A percentile compares a stretch with the other conserved stretches of the same genome.
These are phyloP conservation scores for Melanotaenia boesemani DNA, from an alignment of 2,797 vertebrate genomes.

Conservation along the genomic window DNA sequence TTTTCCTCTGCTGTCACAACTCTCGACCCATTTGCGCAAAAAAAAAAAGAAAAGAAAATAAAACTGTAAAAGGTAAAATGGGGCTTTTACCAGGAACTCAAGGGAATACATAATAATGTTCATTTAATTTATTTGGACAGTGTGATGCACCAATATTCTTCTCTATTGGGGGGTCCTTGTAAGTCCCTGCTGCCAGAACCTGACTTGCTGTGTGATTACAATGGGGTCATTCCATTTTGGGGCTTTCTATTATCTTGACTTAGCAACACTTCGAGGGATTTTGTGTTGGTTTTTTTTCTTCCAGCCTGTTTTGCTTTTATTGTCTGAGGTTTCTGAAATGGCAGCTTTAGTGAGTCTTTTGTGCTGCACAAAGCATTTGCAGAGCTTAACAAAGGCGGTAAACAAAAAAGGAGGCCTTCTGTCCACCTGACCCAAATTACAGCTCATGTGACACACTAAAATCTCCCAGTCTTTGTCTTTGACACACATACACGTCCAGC, in stretches of 20 bases:
- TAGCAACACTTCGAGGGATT: conserved; percentile 27
- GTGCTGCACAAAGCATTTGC: conserved; percentile 45
- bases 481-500: not conserved
- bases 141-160: not conserved
- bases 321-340: conserved; percentile 44
- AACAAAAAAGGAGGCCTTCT: conserved; percentile 31
- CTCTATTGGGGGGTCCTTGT: not conserved
- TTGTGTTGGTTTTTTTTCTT: conserved; percentile 43
- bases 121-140: conserved; percentile 9
- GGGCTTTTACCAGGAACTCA: conserved; percentile 12
- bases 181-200: conserved; percentile 11
- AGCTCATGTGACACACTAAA: conserved; percentile 42
- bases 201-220: conserved; percentile 23
- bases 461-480: not conserved
- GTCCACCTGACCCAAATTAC: conserved; percentile 51
- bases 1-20: conserved; percentile 12
- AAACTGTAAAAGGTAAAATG: not conserved
- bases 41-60: conserved; percentile 5
- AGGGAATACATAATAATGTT: conserved; percentile 10
- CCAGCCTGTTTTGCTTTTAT: conserved; percentile 38
- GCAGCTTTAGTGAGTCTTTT: conserved; percentile 51
- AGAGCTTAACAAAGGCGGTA: conserved; percentile 40
- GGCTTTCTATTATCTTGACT: conserved; percentile 43
- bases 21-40: conserved; percentile 27
- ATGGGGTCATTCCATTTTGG: conserved; percentile 50